phyloP scores from a whole-genome alignment of 2,888 invertebrate species.

The Tuta absoluta region DNA sequence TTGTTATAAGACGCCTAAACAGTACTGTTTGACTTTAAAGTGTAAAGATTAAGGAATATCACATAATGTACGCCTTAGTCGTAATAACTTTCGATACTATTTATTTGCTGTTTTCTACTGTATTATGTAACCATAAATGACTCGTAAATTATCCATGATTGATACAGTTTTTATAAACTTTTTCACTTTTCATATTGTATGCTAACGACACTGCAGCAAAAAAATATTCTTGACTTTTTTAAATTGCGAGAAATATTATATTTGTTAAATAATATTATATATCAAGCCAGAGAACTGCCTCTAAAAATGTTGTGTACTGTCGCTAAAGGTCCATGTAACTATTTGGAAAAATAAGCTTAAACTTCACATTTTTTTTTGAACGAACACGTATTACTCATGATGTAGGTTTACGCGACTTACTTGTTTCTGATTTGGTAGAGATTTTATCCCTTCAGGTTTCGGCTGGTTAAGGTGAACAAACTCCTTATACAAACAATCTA shows the following conservation, averaged over 20 bases:
- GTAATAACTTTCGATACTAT: no score
- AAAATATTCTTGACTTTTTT: neutral
- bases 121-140: neutral
- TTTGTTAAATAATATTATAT: neutral
- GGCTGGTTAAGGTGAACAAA: no score
- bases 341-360: no score
- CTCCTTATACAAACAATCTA: no score
- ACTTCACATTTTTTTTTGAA: no score
- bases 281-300: neutral
- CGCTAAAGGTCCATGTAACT: neutral
- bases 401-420: no score
- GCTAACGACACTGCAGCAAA: neutral
- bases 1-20: neutral
- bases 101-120: no score
- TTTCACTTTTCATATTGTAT: neutral
- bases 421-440: no score
- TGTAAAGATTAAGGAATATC: no score
- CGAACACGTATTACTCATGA: no score
- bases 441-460: no score
- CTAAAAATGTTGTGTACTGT: neutral
- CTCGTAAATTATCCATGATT: neutral
- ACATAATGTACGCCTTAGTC: neutral
- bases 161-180: neutral
- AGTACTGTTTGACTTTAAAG: no score
- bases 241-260: neutral